Evolutionary conservation across 1,140 invertebrate species (phyloP).

Genomic region (Sycophila sp.): DNA sequence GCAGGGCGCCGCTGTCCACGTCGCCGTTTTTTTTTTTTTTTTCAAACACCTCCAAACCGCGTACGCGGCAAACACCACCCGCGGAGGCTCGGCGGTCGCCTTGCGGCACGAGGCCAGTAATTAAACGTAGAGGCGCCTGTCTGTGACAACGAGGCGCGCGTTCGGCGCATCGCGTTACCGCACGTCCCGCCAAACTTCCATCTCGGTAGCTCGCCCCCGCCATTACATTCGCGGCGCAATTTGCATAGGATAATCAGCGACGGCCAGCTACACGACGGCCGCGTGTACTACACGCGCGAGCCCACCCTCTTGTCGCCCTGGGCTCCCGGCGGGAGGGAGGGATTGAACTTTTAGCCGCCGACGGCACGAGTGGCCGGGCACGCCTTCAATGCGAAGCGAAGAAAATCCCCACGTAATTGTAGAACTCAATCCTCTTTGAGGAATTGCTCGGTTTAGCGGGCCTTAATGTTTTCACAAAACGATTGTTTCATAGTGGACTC

Average conservation of each 20-base stretch:
- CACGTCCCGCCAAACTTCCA: slow-evolving; percentile 12
- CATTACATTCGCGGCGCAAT: slow-evolving; percentile 15
- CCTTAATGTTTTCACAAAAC: not conserved
- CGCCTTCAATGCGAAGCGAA: not conserved
- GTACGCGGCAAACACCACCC: too few relatives aligned
- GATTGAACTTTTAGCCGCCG: not conserved
- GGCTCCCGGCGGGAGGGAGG: too few relatives aligned
- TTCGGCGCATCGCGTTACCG: too few relatives aligned
- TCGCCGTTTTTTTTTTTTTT: too few relatives aligned
- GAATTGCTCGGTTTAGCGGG: not conserved
- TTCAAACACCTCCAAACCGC: too few relatives aligned
- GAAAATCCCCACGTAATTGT: slow-evolving; percentile 2
- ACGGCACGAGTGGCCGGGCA: not conserved
- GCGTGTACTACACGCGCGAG: not conserved
- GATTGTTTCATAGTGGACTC: not conserved
- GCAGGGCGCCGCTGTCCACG: too few relatives aligned
- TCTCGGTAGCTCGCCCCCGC: not conserved
- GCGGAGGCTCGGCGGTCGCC: too few relatives aligned
- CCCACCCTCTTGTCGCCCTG: too few relatives aligned
- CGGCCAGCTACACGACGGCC: too few relatives aligned
- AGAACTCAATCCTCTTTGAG: not conserved
- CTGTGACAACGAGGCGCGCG: too few relatives aligned
- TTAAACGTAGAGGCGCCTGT: too few relatives aligned
- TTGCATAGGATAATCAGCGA: slow-evolving; percentile 32
- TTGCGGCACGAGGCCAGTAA: too few relatives aligned